Base-by-base conservation (phyloP, 2,797 vertebrate genomes). In the Alauda arvensis region DNA sequence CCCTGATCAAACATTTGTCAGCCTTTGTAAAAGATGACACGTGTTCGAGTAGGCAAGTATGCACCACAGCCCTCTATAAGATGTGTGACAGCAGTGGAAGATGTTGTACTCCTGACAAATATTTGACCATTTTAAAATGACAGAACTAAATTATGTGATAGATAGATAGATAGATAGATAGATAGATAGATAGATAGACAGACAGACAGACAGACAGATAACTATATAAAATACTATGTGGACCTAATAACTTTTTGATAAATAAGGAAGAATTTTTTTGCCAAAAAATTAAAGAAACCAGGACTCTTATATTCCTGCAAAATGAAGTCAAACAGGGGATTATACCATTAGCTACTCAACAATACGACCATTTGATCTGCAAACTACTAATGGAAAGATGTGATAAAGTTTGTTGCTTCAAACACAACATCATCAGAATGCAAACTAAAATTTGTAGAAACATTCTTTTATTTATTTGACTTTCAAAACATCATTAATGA, bases 1-100 rank as follows among this genome's bases (percentile, higher is more conserved):
- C 95, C 96, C 92, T 93, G 81, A 96, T 97, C 95, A 97, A 97
- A 94, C 75, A 91, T 89, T 90, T 97, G 93, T 97, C 94, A 97
- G 90, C 72, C 82, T 90, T 95, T 92, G 83, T 94, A 93, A 95
- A 96, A 96, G 94, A 96, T 96, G 96, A 97, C 95, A 97, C 92
- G 86, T 93, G 91, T 97, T 96, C 97, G 95, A 98, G 96, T 93
- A 96, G 90, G 82, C 92, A 93, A 94, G 87, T 96, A 96, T 93
- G 93, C 71, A 95, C 93, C 39, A 59, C 83, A 93, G 78, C 85
- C 95, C 87, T 96, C 93, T 92, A 59, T 94, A 95, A 97, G 87
- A 94, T 59, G 85, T n/a, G 69, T 86, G 95, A 96, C 85, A 93
- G 94, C 95, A 96, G 84, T 62, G 77, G 90, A 94, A 84, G 70